A percentile compares a stretch with the other conserved stretches of the same genome.
Evolutionary conservation across 1,140 invertebrate genomes (phyloP).

Genomic region (Drosophila willistoni): DNA sequence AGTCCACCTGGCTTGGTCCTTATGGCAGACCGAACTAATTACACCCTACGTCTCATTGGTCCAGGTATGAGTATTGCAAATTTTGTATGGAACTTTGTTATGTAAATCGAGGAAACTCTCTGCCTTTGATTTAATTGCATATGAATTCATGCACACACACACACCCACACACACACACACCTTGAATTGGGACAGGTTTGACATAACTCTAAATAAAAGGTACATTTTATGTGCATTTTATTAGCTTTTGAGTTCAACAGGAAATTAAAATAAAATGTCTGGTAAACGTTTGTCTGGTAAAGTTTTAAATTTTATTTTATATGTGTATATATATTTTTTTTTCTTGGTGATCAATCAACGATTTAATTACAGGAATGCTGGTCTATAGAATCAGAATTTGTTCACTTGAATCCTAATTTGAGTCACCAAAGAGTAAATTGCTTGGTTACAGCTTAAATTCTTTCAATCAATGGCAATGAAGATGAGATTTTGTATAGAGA

Average conservation of each 20-base stretch:
- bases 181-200: background rate
- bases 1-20: background rate
- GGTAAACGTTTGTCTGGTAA: no score
- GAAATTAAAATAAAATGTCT: background rate
- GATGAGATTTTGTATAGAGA: no score
- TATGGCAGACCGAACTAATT: slow-evolving; percentile 54
- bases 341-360: slow-evolving; percentile 5
- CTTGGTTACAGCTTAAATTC: no score
- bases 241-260: background rate
- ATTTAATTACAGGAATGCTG: slow-evolving; percentile 6
- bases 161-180: background rate
- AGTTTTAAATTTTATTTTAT: no score
- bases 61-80: slow-evolving; percentile 4
- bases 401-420: no score
- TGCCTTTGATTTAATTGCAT: slow-evolving; percentile 23
- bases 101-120: slow-evolving; percentile 40
- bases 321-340: no score
- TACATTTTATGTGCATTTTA: slow-evolving; percentile 24
- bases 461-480: no score
- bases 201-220: slow-evolving; percentile 34
- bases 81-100: slow-evolving; percentile 50
- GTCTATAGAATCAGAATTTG: background rate
- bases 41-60: slow-evolving; percentile 65
- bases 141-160: background rate
- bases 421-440: no score